phyloP scores from a whole-genome alignment of 1,140 invertebrate species.

The Lasioglossum albipes region DNA sequence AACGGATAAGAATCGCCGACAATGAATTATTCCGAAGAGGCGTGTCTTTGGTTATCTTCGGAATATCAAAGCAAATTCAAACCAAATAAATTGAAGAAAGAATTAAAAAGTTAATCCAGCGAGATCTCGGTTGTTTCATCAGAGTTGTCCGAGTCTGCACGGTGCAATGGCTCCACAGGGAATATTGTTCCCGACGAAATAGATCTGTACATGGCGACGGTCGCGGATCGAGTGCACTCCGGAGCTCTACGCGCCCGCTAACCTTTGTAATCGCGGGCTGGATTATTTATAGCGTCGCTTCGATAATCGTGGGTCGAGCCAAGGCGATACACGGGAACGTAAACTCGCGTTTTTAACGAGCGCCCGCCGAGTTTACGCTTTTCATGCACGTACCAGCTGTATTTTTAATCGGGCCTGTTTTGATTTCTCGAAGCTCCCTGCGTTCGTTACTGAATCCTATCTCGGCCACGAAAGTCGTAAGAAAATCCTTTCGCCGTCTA shows the following conservation, averaged over 20 bases:
- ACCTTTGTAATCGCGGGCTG: slow-evolving; percentile 14
- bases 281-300: slow-evolving; percentile 25
- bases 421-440: no score
- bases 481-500: no score
- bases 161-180: not conserved
- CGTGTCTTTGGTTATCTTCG: no score
- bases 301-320: slow-evolving; percentile 22
- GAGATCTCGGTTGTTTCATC: not conserved
- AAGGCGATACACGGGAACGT: slow-evolving; percentile 10
- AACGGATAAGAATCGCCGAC: no score
- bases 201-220: not conserved
- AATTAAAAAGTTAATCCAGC: no score
- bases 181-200: not conserved
- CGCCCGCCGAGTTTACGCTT: not conserved
- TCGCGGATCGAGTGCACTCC: slow-evolving; percentile 3
- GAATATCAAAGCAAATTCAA: no score
- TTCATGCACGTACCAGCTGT: not conserved
- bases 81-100: no score
- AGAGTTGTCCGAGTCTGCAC: not conserved
- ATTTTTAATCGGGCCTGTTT: not conserved
- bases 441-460: not conserved
- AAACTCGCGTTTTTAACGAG: slow-evolving; percentile 21
- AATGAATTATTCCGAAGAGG: no score
- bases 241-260: not conserved
- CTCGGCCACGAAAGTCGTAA: not conserved